A percentile compares a stretch with the other conserved stretches of the same genome.
phyloP scores from a whole-genome alignment of 1,140 invertebrate species.

The Drosophila miranda region DNA sequence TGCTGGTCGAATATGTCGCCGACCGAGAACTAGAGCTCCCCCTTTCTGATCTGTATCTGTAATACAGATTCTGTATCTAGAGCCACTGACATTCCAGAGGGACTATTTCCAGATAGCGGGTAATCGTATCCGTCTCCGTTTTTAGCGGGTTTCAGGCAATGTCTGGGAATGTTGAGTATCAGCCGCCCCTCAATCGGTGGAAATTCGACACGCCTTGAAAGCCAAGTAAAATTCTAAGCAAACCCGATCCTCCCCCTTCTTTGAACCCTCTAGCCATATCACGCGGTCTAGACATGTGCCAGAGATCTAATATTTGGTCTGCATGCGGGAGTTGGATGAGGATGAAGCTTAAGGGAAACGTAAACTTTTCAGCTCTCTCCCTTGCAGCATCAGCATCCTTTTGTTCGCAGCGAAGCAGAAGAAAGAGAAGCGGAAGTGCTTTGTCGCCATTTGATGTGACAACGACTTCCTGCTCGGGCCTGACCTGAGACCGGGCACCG shows the following conservation, averaged over 20 bases:
- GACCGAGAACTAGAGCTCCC: slow-evolving; percentile 9
- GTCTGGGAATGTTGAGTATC: too few species aligned
- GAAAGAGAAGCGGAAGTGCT: slow-evolving; percentile 64
- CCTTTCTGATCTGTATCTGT: not conserved
- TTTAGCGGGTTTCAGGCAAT: too few species aligned
- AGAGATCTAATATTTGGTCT: not conserved
- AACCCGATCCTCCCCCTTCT: too few species aligned
- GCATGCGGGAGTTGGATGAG: too few species aligned
- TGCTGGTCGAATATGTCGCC: slow-evolving; percentile 44
- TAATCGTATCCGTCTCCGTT: too few species aligned
- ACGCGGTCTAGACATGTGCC: slow-evolving; percentile 41
- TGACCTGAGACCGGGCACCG: too few species aligned
- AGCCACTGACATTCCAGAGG: too few species aligned
- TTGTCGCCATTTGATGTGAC: slow-evolving; percentile 77
- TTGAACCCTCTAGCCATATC: slow-evolving; percentile 3
- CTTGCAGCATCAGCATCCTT: slow-evolving; percentile 32
- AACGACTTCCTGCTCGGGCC: slow-evolving; percentile 64
- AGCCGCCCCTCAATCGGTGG: too few species aligned
- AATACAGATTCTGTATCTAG: too few species aligned
- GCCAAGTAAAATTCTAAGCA: too few species aligned
- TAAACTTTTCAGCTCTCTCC: slow-evolving; percentile 1
- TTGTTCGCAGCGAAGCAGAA: slow-evolving; percentile 33
- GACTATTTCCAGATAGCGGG: too few species aligned
- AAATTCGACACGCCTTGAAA: too few species aligned
- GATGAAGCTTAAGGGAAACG: not conserved